Evolutionary conservation across 2,888 invertebrate genomes (phyloP), one percentile per base, ranked within the genome.

Genomic region (Tachina grossa): DNA sequence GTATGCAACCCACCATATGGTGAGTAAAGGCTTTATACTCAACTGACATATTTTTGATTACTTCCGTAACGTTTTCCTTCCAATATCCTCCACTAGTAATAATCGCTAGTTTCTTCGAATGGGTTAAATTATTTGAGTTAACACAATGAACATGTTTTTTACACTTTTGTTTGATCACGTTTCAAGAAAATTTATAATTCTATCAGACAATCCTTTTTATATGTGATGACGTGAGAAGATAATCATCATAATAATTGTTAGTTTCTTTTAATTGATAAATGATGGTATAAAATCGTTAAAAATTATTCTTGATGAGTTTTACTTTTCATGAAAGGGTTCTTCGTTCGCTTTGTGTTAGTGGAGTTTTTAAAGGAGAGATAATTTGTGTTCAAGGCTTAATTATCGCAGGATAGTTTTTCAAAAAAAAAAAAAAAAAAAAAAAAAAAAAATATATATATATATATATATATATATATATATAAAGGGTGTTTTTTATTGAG

Each of bases 141-240:
- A 43, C 22, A 9, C 71, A 76, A 61, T 53, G 39, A 66, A 68
- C 57, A 57, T 80, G 74, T 71, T 69, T 69, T n/a, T 65, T 75
- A 82, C 80, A 84, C 80, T 71, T 47, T 22, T 61, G 61, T 16
- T 63, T 1, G 31, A 31, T 31, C 31, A 31, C 31, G 8, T 51
- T n/a, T 10, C 47, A 53, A 66, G 71, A 19, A 71, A 57, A 77
- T 81, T 68, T 68, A 68, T 51, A 68, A 61, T 75, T 61, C 16
- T 4, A 76, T 81, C 49, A 51, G 16, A 14, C 31, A 9, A 19
- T 41, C 59, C 53, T 55, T 47, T 19, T 9, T 55, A 47, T 11
- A 83, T 72, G 75, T 83, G 85, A 83, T 85, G 85, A 85, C 85
- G 75, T 79, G 83, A 71, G 53, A 71, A 39, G 71, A 66, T 85